Conservation (phyloP, 2,113 vertebrate species). For the Saguinus midas region DNA sequence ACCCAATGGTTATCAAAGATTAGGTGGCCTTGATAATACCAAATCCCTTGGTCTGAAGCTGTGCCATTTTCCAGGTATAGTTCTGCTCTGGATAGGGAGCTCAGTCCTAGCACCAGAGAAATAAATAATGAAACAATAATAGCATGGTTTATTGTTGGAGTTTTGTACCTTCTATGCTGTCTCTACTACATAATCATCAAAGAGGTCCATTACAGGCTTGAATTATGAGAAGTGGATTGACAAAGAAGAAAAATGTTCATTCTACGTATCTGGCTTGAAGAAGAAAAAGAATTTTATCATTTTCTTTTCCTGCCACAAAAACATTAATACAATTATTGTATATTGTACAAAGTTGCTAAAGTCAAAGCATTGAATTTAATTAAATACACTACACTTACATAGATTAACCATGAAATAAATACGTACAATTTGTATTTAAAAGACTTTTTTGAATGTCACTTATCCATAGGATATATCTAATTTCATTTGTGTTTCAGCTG, state of each 20-base stretch:
- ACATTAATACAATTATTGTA: slow-evolving; percentile 73
- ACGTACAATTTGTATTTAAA: neutral
- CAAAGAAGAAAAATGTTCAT: slow-evolving; percentile 72
- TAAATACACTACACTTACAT: neutral
- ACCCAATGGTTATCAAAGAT: neutral
- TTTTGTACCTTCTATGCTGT: neutral
- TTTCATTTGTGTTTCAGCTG: neutral
- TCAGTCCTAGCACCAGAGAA: neutral
- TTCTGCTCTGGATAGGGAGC: neutral
- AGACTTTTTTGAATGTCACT: neutral
- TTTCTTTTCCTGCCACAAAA: slow-evolving; percentile 75
- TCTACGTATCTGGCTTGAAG: slow-evolving; percentile 44
- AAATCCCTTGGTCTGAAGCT: neutral
- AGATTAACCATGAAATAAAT: neutral
- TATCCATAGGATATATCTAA: neutral
- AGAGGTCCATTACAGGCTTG: neutral
- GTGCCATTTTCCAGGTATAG: neutral
- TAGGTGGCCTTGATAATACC: neutral
- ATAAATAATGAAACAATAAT: slow-evolving; percentile 37
- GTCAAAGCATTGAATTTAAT: slow-evolving; percentile 79
- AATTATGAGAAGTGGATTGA: slow-evolving; percentile 70
- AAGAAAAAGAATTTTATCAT: slow-evolving; percentile 72
- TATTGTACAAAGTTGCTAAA: slow-evolving; percentile 80
- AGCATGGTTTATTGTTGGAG: slow-evolving; percentile 65
- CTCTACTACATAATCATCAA: neutral